Base-by-base conservation (phyloP, 1,140 invertebrate genomes). In the Zaprionus camerounensis region DNA sequence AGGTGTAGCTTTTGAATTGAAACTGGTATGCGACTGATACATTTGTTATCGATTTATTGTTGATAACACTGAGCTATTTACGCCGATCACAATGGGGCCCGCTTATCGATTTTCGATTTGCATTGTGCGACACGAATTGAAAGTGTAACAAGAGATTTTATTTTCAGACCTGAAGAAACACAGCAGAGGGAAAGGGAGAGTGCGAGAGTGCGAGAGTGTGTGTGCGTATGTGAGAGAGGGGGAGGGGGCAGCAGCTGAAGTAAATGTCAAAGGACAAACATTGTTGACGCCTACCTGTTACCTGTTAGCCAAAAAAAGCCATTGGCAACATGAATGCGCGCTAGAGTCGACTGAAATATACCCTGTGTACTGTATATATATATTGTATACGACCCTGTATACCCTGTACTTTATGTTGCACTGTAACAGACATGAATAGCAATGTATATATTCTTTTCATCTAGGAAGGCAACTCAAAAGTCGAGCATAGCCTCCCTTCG, bases 231-330 rank as follows among this genome's bases (percentile, higher is more conserved):
- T 24, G 34, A 22, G 20, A 11, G 65, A 31, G 15, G 5, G 2
- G 22, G 26, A 9, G 24, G 57, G 22, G 1, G 28, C 9, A 31
- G 28, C 28, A 31, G 56, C 31, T 26, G 65, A 68, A 68, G 61
- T 77, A 82, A 86, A 85, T 86, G 82, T 82, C 82, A 85, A 85
- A 86, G 82, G 78, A 77, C 75, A 85, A 79, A 73, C 79, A 71
- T 71, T 75, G 59, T 49, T 58, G 80, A 76, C 71, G 78, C 76
- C 81, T 77, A 78, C 77, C 69, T 83, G 68, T 83, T 80, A 69
- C 36, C 17, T 51, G 46, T 22, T 22, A 51, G 41, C 15, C 57
- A 65, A 75, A 82, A 78, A 71, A 76, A 24, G 11, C 7, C n/a
- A 15, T 65, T 26, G 44, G 31, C 62, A 12, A 28, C 7, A 24